Evolutionary conservation across 1,140 invertebrate genomes (phyloP), one percentile per base, ranked within the genome.

Genomic region (Papilio machaon): DNA sequence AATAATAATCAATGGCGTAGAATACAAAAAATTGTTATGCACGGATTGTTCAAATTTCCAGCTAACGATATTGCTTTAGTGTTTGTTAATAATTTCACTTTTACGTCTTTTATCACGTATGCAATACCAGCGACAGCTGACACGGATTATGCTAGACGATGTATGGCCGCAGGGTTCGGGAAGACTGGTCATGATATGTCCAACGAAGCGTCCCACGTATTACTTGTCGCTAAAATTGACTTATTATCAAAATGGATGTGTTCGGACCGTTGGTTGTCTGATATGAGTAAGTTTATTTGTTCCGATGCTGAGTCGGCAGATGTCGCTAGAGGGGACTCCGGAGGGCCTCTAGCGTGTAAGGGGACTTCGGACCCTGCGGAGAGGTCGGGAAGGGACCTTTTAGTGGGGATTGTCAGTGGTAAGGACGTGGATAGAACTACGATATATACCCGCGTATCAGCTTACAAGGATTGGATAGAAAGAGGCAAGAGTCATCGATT

Each of bases 361-460:
- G 80, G 78, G 9, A 91, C 90, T 1, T 19, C 76, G 9, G 90
- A 92, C 46, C 84, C 87, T 0, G 82, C 38, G 4, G 88, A 91
- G 30, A 64, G 80, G 2, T 46, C 75, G 0, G 64, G 77, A 2
- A 85, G 70, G 10, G 87, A 88, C n/a, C 73, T 91, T 10, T 73
- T 94, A 43, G 89, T 89, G 0, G 92, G 92, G 0, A 73, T 94
- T 0, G 91, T 92, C 2, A 89, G 91, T 73, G 92, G 92, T 2
- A 92, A 92, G 77, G 92, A 92, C 79, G 88, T 87, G 70, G 92
- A 92, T 76, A 89, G 85, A 73, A 91, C 91, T 0, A 91, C 87
- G 0, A 60, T 94, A 17, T 94, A 82, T 64, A 92, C 91, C 1
- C 83, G 92, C 38, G 87, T 94, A 0, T 91, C 92, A 0, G 84